phyloP scores from a whole-genome alignment of 2,113 vertebrate genomes.

The Sorex fumeus region DNA sequence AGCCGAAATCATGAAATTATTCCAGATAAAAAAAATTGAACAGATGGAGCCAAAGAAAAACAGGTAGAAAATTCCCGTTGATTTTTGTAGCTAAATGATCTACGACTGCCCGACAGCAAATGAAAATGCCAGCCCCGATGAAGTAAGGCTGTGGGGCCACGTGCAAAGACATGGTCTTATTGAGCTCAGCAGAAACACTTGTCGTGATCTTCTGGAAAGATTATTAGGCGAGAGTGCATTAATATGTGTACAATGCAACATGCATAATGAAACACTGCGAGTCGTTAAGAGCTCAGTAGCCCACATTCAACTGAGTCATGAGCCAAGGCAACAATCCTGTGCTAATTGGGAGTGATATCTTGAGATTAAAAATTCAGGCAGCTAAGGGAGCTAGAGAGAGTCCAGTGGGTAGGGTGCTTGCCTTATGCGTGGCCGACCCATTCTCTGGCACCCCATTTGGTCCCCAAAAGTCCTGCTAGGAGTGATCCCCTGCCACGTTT shows the following conservation, averaged over 20 bases:
- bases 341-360: conserved; percentile 57
- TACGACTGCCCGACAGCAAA: conserved; percentile 56
- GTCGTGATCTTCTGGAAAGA: conserved; percentile 63
- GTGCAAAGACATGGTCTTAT: conserved; percentile 16
- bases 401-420: too few relatives aligned
- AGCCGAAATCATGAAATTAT: conserved; percentile 68
- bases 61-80: neutral
- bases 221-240: conserved; percentile 55
- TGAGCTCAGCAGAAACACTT: conserved; percentile 64
- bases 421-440: too few relatives aligned
- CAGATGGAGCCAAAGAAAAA: conserved; percentile 71
- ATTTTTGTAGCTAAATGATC: conserved; percentile 71
- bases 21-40: conserved; percentile 67
- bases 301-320: conserved; percentile 8
- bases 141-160: conserved; percentile 51
- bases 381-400: too few relatives aligned
- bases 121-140: conserved; percentile 62
- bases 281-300: neutral
- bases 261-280: conserved; percentile 11
- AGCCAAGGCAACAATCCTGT: neutral
- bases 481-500: too few relatives aligned
- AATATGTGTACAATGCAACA: conserved; percentile 50
- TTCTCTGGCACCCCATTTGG: neutral
- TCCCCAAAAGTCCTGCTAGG: too few relatives aligned
- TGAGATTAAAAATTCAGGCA: conserved; percentile 64